These are phyloP conservation scores for Malthinus seriepunctatus DNA, from an alignment of 2,888 invertebrate species.

Conservation along the genomic window DNA sequence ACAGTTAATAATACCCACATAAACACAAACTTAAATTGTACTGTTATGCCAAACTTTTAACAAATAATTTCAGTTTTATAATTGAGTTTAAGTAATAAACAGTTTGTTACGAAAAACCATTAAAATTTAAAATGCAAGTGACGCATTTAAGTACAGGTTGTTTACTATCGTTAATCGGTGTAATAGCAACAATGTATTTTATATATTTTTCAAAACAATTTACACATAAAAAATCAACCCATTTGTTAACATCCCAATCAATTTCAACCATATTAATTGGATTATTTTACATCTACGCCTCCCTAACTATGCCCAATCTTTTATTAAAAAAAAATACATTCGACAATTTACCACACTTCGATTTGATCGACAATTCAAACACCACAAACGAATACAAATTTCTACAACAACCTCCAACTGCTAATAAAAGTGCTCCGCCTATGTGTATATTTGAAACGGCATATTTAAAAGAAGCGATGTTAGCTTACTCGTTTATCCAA, in stretches of 20 bases:
- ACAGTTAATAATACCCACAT: slow-evolving; percentile 1
- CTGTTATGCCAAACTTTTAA: too few species aligned
- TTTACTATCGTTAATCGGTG: slow-evolving; percentile 40
- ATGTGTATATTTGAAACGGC: slow-evolving; percentile 30
- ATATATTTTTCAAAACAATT: slow-evolving; percentile 37
- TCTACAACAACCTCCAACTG: not conserved
- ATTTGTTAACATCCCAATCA: slow-evolving; percentile 42
- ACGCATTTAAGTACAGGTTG: slow-evolving; percentile 44
- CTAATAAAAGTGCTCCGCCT: not conserved
- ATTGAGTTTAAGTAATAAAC: not conserved
- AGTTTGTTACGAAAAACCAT: too few species aligned
- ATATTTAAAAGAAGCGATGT: slow-evolving; percentile 43
- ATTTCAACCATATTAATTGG: slow-evolving; percentile 46
- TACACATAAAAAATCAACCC: slow-evolving; percentile 32
- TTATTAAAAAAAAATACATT: not conserved
- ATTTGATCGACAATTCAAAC: not conserved
- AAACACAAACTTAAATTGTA: not conserved
- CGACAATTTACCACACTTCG: not conserved
- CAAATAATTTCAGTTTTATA: too few species aligned
- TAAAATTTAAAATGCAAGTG: slow-evolving; percentile 44
- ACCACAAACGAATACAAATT: not conserved
- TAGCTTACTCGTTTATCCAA: slow-evolving; percentile 46
- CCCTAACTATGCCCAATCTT: not conserved
- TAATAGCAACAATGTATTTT: slow-evolving; percentile 40
- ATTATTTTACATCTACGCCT: slow-evolving; percentile 44